Evolutionary conservation across 2,797 vertebrate species (phyloP).

Genomic region (Lophotriccus pileatus): DNA sequence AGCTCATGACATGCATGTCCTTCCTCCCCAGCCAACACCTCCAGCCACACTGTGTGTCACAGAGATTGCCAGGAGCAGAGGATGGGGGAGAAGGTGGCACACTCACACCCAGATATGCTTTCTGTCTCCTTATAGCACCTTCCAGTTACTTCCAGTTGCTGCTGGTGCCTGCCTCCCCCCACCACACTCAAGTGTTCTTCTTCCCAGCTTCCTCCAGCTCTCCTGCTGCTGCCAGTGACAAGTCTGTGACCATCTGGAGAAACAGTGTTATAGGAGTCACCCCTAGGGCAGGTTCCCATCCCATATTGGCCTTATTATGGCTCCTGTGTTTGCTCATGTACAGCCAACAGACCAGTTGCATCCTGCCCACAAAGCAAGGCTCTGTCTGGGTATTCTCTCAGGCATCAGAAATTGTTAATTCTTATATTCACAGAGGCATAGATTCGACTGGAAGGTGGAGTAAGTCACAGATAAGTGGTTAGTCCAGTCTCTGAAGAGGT

Average conservation of each 20-base stretch:
- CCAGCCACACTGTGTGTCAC: neutral
- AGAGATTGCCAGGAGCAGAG: neutral
- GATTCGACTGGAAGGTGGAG: neutral
- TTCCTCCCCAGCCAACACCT: neutral
- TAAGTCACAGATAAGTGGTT: neutral
- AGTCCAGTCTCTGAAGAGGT: neutral
- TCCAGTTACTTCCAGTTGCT: neutral
- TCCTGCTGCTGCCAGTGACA: neutral
- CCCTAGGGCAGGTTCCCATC: neutral
- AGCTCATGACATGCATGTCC: neutral
- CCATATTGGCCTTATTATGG: neutral
- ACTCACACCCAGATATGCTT: neutral
- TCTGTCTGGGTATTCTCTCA: neutral
- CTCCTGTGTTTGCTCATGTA: neutral
- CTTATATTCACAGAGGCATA: neutral
- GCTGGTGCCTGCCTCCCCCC: neutral
- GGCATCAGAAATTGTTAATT: neutral
- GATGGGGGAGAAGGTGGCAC: neutral
- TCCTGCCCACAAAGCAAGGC: neutral
- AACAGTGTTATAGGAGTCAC: neutral
- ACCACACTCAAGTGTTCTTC: neutral
- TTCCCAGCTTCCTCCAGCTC: neutral
- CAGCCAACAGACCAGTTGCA: neutral
- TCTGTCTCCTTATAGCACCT: neutral
- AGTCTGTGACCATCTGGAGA: slow-evolving; percentile 8